These are phyloP conservation scores for Ichneumon xanthorius DNA, from an alignment of 2,888 invertebrate genomes.

Conservation along the genomic window DNA sequence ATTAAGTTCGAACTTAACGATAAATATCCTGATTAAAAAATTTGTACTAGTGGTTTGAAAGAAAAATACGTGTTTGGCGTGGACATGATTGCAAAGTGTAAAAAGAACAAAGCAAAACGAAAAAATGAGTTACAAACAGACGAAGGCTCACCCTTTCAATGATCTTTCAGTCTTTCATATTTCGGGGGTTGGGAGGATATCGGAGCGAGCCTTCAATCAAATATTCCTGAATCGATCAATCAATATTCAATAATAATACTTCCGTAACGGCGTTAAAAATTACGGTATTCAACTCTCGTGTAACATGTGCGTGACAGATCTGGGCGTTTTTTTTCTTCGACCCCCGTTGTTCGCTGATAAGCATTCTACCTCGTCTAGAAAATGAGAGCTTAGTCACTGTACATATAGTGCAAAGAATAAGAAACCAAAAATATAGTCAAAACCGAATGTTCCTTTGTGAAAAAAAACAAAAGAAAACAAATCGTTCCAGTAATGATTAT, in stretches of 20 bases:
- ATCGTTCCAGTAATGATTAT: constrained; percentile 16
- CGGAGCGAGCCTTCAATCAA: constrained; percentile 69
- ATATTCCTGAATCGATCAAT: constrained; percentile 52
- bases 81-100: constrained; percentile 17
- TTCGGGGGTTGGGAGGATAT: constrained; percentile 60
- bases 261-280: constrained; percentile 53
- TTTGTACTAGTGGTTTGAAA: constrained; percentile 69
- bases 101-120: constrained; percentile 15
- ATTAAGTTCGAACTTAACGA: constrained; percentile 57
- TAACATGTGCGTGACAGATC: constrained; percentile 55
- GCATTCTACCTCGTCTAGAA: neutral
- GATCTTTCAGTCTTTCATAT: constrained; percentile 77
- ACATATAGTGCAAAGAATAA: neutral
- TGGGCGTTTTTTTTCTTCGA: constrained; percentile 57
- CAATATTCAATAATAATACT: constrained; percentile 56
- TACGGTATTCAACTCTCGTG: constrained; percentile 54
- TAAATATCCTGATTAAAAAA: constrained; percentile 66
- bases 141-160: constrained; percentile 69
- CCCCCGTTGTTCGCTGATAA: constrained; percentile 50
- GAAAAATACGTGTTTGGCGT: constrained; percentile 31
- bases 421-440: neutral
- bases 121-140: constrained; percentile 47
- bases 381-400: neutral
- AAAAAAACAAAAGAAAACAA: neutral
- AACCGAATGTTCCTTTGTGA: neutral